phyloP scores from a whole-genome alignment of 2,888 invertebrate genomes.

The Torymus auratus region DNA sequence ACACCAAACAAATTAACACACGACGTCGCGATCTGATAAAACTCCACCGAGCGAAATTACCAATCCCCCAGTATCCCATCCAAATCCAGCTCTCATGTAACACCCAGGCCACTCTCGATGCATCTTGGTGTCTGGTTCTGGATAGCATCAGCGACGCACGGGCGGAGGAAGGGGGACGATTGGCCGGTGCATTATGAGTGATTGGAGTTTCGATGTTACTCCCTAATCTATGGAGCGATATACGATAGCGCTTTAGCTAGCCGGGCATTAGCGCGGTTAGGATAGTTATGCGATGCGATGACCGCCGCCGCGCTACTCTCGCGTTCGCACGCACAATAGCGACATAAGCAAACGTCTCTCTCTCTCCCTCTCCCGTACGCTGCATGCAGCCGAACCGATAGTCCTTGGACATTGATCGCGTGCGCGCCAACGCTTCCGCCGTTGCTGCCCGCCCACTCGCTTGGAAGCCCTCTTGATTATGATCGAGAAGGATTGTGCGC shows the following conservation, averaged over 20 bases:
- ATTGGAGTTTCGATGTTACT: conserved; percentile 68
- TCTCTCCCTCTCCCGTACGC: too few relatives aligned
- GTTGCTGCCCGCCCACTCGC: not conserved
- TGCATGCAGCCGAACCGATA: conserved; percentile 30
- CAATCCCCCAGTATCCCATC: too few relatives aligned
- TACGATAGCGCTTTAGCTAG: conserved; percentile 61
- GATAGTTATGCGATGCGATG: conserved; percentile 62
- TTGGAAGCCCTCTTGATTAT: conserved; percentile 58
- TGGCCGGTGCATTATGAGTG: conserved; percentile 60
- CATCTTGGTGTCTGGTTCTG: not conserved
- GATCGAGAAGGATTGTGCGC: conserved; percentile 53
- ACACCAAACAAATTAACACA: too few relatives aligned
- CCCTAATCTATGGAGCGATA: conserved; percentile 67
- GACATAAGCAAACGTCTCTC: conserved; percentile 5
- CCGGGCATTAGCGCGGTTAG: conserved; percentile 64
- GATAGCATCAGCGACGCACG: too few relatives aligned
- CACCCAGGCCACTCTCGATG: not conserved
- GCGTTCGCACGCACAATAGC: not conserved
- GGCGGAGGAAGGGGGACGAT: not conserved
- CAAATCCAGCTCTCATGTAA: too few relatives aligned
- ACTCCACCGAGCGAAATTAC: too few relatives aligned
- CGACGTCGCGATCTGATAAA: too few relatives aligned
- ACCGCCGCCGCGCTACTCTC: conserved; percentile 7
- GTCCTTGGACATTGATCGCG: conserved; percentile 41
- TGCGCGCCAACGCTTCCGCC: conserved; percentile 6